Conservation (phyloP, 2,888 invertebrate genomes). For the Branchipolynoe longqiensis region DNA sequence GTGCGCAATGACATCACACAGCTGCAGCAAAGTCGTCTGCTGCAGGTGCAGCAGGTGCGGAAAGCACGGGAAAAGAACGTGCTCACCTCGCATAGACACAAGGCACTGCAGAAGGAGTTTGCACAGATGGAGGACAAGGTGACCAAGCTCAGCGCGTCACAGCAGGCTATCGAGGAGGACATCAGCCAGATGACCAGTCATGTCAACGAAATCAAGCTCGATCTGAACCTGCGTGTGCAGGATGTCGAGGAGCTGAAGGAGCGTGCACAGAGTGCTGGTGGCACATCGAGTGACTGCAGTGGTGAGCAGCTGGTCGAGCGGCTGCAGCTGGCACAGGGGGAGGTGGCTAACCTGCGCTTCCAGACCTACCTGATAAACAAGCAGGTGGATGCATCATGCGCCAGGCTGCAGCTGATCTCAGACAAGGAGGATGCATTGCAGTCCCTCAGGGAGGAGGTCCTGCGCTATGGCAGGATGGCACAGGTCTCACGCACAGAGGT, state of each 20-base stretch:
- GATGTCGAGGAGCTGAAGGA: constrained; percentile 11
- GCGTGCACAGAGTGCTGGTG: background rate
- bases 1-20: constrained; percentile 23
- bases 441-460: background rate
- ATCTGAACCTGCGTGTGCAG: constrained; percentile 19
- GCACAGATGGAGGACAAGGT: background rate
- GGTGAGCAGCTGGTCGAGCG: background rate
- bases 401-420: background rate
- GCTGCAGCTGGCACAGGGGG: background rate
- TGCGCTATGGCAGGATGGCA: constrained; percentile 25
- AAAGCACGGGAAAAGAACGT: constrained; percentile 8
- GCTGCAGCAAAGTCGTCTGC: background rate
- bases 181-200: background rate
- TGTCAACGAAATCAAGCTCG: background rate
- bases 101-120: background rate
- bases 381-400: background rate
- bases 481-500: constrained; percentile 37
- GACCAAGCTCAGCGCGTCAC: background rate
- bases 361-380: constrained; percentile 23
- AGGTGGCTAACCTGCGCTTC: background rate
- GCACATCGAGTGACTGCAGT: background rate
- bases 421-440: constrained; percentile 14
- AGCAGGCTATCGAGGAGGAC: constrained; percentile 3
- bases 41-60: constrained; percentile 5
- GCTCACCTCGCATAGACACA: constrained; percentile 13